Evolutionary conservation across 2,888 invertebrate species (phyloP).

Genomic region (Meteorus colon): DNA sequence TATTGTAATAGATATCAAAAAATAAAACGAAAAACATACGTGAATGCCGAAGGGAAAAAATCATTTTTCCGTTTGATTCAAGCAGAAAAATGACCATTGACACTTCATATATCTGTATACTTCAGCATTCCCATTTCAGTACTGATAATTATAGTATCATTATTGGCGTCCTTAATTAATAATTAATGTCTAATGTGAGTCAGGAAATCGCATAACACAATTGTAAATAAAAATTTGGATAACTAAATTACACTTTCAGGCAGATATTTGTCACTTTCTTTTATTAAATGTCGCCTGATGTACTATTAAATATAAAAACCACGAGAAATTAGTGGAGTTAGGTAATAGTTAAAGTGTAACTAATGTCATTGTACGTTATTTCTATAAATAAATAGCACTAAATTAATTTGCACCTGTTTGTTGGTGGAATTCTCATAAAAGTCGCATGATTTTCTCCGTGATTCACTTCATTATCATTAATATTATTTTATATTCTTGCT

Average conservation of each 20-base stretch:
- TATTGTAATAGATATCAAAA: constrained; percentile 19
- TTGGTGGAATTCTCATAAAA: too few relatives aligned
- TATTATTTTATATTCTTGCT: background rate
- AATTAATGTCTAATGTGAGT: background rate
- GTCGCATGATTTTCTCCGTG: background rate
- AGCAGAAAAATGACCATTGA: background rate
- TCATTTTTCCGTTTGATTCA: constrained; percentile 5
- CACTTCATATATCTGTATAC: constrained; percentile 23
- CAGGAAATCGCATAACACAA: background rate
- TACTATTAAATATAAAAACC: background rate
- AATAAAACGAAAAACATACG: constrained; percentile 14
- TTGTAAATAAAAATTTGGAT: constrained; percentile 17
- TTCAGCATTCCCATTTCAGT: constrained; percentile 34
- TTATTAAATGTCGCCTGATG: background rate
- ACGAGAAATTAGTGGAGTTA: background rate
- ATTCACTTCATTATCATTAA: background rate
- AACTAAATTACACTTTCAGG: constrained; percentile 8
- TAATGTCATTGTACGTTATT: constrained; percentile 18
- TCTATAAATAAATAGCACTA: constrained; percentile 22
- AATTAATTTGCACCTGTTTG: background rate
- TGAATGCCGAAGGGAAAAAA: background rate
- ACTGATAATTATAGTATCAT: constrained; percentile 13
- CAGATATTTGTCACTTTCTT: background rate
- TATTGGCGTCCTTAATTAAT: constrained; percentile 5
- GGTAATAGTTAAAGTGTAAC: background rate